A percentile compares a stretch with the other conserved stretches of the same genome.
These are phyloP conservation scores for Aptenodytes patagonicus DNA, from an alignment of 2,113 vertebrate genomes.

Conservation along the genomic window DNA sequence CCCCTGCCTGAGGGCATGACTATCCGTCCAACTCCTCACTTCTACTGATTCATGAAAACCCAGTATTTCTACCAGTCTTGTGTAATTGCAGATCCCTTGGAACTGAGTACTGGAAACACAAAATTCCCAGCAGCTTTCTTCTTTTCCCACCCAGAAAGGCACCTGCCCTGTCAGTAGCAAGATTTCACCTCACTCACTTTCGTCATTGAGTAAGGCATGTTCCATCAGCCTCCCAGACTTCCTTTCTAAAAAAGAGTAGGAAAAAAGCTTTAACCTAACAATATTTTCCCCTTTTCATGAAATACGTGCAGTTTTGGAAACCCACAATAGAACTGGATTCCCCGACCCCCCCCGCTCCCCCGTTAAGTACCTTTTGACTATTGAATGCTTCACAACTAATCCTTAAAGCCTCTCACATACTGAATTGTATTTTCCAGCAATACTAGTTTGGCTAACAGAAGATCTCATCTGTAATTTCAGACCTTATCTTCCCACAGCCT, in stretches of 20 bases:
- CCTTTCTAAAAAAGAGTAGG: conserved; percentile 72
- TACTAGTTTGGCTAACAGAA: background rate
- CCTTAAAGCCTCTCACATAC: background rate
- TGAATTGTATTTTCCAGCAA: background rate
- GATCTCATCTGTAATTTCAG: background rate
- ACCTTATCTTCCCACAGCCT: background rate
- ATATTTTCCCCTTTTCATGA: background rate
- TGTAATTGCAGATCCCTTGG: background rate
- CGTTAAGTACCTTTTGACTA: background rate
- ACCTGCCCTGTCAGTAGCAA: background rate
- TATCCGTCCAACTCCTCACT: background rate
- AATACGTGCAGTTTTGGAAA: background rate
- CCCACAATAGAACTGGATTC: background rate
- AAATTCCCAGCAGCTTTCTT: background rate
- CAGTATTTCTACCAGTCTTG: background rate
- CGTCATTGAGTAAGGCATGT: conserved; percentile 94
- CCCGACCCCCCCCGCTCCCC: rapidly evolving
- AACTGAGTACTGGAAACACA: background rate
- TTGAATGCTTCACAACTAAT: background rate
- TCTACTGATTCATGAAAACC: background rate
- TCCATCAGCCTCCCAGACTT: conserved; percentile 86
- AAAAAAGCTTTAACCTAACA: background rate
- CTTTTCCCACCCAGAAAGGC: background rate
- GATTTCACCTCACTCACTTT: conserved; percentile 83
- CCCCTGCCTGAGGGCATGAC: background rate